phyloP scores from a whole-genome alignment of 2,797 vertebrate species.

The Chelmon rostratus region DNA sequence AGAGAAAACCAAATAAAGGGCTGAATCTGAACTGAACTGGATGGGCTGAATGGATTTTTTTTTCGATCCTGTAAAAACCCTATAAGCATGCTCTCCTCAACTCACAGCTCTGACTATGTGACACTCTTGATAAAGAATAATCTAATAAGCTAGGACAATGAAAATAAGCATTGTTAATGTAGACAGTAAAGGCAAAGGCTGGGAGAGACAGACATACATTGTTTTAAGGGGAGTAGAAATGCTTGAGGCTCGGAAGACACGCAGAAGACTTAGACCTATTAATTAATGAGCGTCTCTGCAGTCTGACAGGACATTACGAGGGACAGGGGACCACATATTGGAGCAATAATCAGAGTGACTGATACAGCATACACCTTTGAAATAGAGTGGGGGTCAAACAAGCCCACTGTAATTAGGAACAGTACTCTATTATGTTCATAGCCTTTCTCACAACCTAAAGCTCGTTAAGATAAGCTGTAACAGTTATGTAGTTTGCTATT shows the following conservation, averaged over 20 bases:
- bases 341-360: constrained; percentile 1
- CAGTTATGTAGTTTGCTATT: no score
- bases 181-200: not conserved
- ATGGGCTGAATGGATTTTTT: not conserved
- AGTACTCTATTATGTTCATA: not conserved
- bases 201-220: not conserved
- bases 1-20: not conserved
- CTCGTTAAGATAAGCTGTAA: not conserved
- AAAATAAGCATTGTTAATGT: not conserved
- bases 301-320: constrained; percentile 33
- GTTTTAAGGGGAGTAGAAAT: not conserved
- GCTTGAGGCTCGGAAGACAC: not conserved
- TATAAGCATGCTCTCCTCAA: not conserved
- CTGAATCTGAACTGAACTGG: not conserved
- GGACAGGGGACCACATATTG: not conserved
- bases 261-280: not conserved
- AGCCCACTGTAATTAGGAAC: not conserved
- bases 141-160: not conserved
- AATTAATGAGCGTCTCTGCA: constrained; percentile 40
- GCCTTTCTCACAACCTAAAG: not conserved
- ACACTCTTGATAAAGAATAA: not conserved
- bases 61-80: not conserved
- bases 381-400: not conserved
- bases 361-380: not conserved
- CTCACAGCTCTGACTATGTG: not conserved